Percentiles rank a stretch among this genome's conserved stretches.
phyloP scores from a whole-genome alignment of 2,888 invertebrate genomes.

The Chymomyza caudatula region DNA sequence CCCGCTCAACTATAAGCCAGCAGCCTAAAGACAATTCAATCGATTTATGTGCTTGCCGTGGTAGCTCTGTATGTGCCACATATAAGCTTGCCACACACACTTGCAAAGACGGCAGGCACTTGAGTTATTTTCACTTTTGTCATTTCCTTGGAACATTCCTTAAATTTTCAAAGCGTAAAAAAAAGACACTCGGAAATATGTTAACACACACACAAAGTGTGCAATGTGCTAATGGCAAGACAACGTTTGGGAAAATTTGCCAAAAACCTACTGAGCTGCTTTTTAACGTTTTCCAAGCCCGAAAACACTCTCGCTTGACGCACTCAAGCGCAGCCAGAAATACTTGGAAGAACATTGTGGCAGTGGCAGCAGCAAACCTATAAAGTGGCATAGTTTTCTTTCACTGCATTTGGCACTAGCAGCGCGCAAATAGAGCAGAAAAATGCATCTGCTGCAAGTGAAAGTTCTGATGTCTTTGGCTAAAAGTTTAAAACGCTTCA shows the following conservation, averaged over 20 bases:
- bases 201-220: conserved; percentile 32
- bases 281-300: conserved; percentile 12
- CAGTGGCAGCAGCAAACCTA: neutral
- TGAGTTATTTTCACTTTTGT: conserved; percentile 68
- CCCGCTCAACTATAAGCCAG: conserved; percentile 31
- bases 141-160: conserved; percentile 63
- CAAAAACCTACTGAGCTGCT: conserved; percentile 16
- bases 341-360: neutral
- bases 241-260: conserved; percentile 15
- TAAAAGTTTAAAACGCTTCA: neutral
- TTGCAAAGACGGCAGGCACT: conserved; percentile 29
- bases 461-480: conserved; percentile 42
- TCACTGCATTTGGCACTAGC: conserved; percentile 64
- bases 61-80: conserved; percentile 1
- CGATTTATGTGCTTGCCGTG: conserved; percentile 33
- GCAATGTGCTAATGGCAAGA: conserved; percentile 32
- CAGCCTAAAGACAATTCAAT: conserved; percentile 59
- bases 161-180: conserved; percentile 30
- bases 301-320: conserved; percentile 44
- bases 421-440: conserved; percentile 65
- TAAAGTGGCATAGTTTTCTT: conserved; percentile 26
- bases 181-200: conserved; percentile 51
- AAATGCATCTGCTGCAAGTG: conserved; percentile 52
- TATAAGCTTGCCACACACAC: neutral
- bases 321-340: conserved; percentile 41